phyloP scores from a whole-genome alignment of 1,140 invertebrate genomes.

The Cydia fagiglandana region DNA sequence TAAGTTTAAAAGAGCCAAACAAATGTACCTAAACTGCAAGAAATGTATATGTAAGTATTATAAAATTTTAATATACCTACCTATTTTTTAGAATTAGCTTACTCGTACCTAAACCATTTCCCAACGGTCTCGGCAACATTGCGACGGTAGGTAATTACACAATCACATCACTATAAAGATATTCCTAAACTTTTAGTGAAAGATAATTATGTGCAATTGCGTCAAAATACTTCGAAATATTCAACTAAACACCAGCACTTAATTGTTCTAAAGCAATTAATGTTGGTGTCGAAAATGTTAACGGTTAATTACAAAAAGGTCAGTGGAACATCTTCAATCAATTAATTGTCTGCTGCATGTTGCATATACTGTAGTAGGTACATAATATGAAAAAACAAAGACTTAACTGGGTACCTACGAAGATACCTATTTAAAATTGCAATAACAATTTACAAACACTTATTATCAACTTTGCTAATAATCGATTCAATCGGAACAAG shows the following conservation, averaged over 20 bases:
- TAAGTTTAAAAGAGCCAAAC: no score
- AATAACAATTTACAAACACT: no score
- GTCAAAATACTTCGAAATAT: background rate
- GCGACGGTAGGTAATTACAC: background rate
- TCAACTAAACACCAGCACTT: background rate
- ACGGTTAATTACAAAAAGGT: background rate
- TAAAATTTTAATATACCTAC: no score
- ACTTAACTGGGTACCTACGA: no score
- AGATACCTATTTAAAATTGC: no score
- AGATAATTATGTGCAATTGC: constrained; percentile 3
- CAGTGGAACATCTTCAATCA: background rate
- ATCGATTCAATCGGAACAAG: background rate
- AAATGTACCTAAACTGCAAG: no score
- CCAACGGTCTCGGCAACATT: no score
- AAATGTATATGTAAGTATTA: no score
- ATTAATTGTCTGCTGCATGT: background rate
- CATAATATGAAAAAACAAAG: no score
- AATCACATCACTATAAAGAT: background rate
- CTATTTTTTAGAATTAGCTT: no score
- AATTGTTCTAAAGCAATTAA: background rate
- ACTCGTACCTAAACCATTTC: no score
- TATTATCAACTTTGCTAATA: no score
- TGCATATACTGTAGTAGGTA: background rate
- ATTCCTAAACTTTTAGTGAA: background rate
- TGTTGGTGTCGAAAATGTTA: background rate